Evolutionary conservation across 2,113 vertebrate species (phyloP).

Genomic region (rat (Rattus norvegicus)): DNA sequence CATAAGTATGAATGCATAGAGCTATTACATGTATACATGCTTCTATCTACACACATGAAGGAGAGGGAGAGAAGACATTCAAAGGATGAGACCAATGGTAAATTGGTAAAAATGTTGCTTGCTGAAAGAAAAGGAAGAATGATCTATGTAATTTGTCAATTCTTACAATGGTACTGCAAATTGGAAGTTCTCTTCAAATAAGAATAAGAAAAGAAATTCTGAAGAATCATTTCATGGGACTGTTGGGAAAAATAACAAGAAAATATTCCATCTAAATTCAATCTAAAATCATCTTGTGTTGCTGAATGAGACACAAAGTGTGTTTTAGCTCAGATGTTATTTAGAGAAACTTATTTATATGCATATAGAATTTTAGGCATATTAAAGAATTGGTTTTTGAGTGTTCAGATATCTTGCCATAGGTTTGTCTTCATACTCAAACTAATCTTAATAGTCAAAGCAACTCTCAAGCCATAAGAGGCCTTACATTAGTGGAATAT

Average conservation of each 20-base stretch:
- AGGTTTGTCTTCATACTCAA: slow-evolving; percentile 76
- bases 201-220: not conserved
- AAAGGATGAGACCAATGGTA: not conserved
- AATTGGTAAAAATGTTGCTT: not conserved
- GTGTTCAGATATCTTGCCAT: slow-evolving; percentile 58
- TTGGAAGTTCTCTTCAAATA: slow-evolving; percentile 14
- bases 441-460: slow-evolving; percentile 79
- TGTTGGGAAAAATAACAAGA: not conserved
- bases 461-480: slow-evolving; percentile 81
- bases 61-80: not conserved
- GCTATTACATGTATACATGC: not conserved
- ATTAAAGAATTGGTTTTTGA: slow-evolving; percentile 57
- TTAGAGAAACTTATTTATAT: slow-evolving; percentile 25
- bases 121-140: not conserved
- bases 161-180: not conserved
- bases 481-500: slow-evolving; percentile 74
- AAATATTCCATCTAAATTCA: not conserved
- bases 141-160: not conserved
- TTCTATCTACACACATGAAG: not conserved
- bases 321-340: not conserved
- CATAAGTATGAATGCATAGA: not conserved
- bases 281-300: slow-evolving; percentile 23
- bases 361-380: slow-evolving; percentile 63
- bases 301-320: not conserved
- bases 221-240: slow-evolving; percentile 50